A percentile compares a stretch with the other conserved stretches of the same genome.
These are phyloP conservation scores for Hyposoter dolosus DNA, from an alignment of 2,888 invertebrate species.

Conservation along the genomic window DNA sequence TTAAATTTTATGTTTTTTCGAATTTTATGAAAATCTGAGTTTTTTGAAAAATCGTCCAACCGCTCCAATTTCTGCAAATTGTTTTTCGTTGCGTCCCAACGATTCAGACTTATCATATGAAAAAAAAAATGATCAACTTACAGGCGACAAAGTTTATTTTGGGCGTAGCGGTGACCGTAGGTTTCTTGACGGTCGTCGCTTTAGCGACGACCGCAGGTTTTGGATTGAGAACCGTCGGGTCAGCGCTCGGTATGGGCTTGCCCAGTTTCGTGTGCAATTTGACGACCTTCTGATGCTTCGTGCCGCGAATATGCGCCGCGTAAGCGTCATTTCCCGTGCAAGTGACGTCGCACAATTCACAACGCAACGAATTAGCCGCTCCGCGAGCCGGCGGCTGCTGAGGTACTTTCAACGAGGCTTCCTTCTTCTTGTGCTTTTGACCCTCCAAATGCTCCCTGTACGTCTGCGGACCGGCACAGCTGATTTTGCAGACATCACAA, in stretches of 20 bases:
- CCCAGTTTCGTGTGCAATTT: constrained; percentile 98
- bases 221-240: constrained; percentile 93
- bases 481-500: constrained; percentile 99
- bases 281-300: constrained; percentile 99
- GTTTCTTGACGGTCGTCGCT: constrained; percentile 79
- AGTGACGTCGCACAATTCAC: constrained; percentile 99
- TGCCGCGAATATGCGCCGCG: constrained; percentile 98
- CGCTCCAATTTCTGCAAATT: too few relatives aligned
- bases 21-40: too few relatives aligned
- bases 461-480: constrained; percentile 97
- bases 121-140: constrained; percentile 74
- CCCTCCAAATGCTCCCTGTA: constrained; percentile 99
- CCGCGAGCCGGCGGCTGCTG: constrained; percentile 85
- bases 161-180: constrained; percentile 88
- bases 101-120: too few relatives aligned
- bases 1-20: too few relatives aligned
- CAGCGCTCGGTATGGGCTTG: constrained; percentile 98
- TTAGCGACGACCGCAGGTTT: constrained; percentile 83
- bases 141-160: constrained; percentile 94
- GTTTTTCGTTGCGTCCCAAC: too few relatives aligned
- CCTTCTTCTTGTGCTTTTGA: constrained; percentile 99
- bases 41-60: too few relatives aligned
- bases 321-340: constrained; percentile 99
- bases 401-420: constrained; percentile 92
- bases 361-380: constrained; percentile 91